A percentile compares a stretch with the other conserved stretches of the same genome.
Evolutionary conservation across 2,113 vertebrate genomes (phyloP).

Genomic region (Daphoenositta chrysoptera): DNA sequence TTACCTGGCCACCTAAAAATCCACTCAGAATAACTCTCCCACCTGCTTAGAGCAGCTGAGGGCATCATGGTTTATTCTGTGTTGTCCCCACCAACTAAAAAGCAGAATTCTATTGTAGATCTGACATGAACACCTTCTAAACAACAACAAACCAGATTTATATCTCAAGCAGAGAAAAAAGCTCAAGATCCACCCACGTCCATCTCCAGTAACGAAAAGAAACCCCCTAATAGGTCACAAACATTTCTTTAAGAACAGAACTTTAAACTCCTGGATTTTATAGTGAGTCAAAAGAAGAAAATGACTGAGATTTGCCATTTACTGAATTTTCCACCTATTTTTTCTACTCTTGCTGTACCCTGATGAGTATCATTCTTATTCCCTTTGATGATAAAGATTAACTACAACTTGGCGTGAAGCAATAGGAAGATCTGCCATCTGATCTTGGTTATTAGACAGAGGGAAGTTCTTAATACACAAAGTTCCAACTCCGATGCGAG

Average conservation of each 20-base stretch:
- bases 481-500: neutral
- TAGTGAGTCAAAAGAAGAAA: neutral
- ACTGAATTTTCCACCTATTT: neutral
- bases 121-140: neutral
- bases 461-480: neutral
- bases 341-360: neutral
- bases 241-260: neutral
- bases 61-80: neutral
- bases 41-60: fast-evolving
- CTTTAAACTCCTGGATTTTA: neutral
- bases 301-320: neutral
- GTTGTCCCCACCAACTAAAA: neutral
- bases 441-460: neutral
- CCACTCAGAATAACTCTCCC: neutral
- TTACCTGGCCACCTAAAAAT: neutral
- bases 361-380: neutral
- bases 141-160: fast-evolving
- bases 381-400: neutral
- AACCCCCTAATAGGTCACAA: neutral
- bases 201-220: neutral
- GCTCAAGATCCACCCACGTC: neutral
- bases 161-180: neutral
- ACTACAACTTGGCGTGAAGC: neutral
- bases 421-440: neutral
- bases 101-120: fast-evolving